These are phyloP conservation scores for Pholis gunnellus DNA, from an alignment of 2,113 vertebrate species.

Conservation along the genomic window DNA sequence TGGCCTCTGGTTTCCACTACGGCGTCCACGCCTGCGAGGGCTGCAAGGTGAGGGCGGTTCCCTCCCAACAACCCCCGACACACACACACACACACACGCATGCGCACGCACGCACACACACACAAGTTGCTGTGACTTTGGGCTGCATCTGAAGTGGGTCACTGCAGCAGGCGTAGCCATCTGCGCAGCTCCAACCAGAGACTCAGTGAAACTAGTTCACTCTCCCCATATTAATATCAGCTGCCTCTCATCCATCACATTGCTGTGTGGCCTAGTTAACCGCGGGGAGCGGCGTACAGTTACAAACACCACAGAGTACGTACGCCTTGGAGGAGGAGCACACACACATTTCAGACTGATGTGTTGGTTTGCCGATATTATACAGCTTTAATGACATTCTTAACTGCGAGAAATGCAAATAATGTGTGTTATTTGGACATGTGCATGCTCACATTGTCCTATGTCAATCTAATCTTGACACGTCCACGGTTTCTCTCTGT, in stretches of 20 bases:
- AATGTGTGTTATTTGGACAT: not conserved
- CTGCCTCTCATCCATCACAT: slow-evolving; percentile 33
- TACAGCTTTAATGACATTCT: not conserved
- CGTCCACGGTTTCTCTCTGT: not conserved
- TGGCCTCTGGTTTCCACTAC: slow-evolving; percentile 98
- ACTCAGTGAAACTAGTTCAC: slow-evolving; percentile 62
- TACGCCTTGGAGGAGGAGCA: not conserved
- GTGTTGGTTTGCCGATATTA: not conserved
- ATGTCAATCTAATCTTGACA: not conserved
- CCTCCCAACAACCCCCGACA: not conserved
- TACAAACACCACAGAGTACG: not conserved
- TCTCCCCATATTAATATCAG: slow-evolving; percentile 38
- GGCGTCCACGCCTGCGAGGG: slow-evolving; percentile 98
- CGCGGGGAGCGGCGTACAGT: slow-evolving; percentile 5
- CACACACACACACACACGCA: not conserved
- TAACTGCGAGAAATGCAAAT: not conserved
- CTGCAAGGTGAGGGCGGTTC: slow-evolving; percentile 90
- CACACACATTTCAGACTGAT: not conserved
- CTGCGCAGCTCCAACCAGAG: slow-evolving; percentile 17
- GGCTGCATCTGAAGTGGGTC: slow-evolving; percentile 55
- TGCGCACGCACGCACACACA: not conserved
- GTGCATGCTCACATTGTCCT: not conserved
- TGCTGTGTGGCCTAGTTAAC: slow-evolving; percentile 65
- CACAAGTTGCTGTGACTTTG: slow-evolving; percentile 2
- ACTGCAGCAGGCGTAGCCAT: not conserved